A percentile compares a stretch with the other conserved stretches of the same genome.
Conservation (phyloP, 2,797 vertebrate species). For the Aplochiton taeniatus region DNA sequence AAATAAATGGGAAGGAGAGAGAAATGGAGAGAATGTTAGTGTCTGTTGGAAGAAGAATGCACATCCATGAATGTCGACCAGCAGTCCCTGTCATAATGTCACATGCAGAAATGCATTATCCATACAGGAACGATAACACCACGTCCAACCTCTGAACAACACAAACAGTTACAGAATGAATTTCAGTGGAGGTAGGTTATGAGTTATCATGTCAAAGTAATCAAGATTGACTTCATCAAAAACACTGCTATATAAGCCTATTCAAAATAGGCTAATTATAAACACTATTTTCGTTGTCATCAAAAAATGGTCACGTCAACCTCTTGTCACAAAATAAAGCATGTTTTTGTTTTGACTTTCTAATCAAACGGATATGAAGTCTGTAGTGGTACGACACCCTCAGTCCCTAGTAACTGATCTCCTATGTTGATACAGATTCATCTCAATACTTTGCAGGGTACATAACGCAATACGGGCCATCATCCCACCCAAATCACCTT, state of each 20-base stretch:
- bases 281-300: background rate
- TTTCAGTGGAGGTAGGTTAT: conserved; percentile 54
- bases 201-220: conserved; percentile 14
- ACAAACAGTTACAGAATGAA: conserved; percentile 28
- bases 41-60: conserved; percentile 69
- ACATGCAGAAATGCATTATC: conserved; percentile 45
- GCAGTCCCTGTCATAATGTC: conserved; percentile 45
- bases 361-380: too few species aligned
- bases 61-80: conserved; percentile 64
- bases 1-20: conserved; percentile 71
- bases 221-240: too few species aligned
- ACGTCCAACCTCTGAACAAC: conserved; percentile 37
- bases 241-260: background rate
- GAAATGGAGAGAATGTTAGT: conserved; percentile 80
- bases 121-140: conserved; percentile 11
- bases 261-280: conserved; percentile 33
- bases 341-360: background rate
- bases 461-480: conserved; percentile 41
- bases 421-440: background rate
- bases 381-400: too few species aligned
- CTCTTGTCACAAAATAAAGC: background rate
- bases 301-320: background rate
- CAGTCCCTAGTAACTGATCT: too few species aligned
- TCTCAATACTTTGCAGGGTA: conserved; percentile 7
- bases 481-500: conserved; percentile 46